Base-by-base conservation (phyloP, 2,888 invertebrate species). In the Eupeodes latifasciatus region DNA sequence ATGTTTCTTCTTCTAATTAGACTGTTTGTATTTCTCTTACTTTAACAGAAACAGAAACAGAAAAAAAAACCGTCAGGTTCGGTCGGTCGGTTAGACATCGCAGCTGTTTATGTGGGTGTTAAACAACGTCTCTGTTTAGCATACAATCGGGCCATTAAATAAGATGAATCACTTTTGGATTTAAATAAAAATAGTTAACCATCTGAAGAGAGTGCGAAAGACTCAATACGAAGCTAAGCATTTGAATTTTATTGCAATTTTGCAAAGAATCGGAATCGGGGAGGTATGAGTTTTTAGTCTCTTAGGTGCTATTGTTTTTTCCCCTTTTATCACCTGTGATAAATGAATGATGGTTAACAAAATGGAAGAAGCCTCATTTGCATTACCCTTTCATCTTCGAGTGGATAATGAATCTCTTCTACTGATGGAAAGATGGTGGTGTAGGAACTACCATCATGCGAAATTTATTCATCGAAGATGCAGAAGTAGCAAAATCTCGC, bases 81-180 rank as follows among this genome's bases (percentile, higher is more conserved):
- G n/a, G n/a, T n/a, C 74, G 74, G 55, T 82, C 51, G 78, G 85
- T 69, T 82, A 74, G 67, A 40, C 82, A 82, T 59, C n/a, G 49
- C 11, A 14, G 14, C 27, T 34, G 19, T 49, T 44, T 14, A 27
- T 71, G 47, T 78, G 47, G 64, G 71, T 75, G 53, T 40, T 61
- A 16, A 55, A 62, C 36, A 55, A 59, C 47, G 12, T 19, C 53
- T 27, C 89, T 90, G 80, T 81, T 90, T 90, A 90, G 85, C 90
- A 90, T 90, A 90, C 90, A 90, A 90, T 90, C 77, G 82, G 77
- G 53, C 90, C 89, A 90, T 90, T 90, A 90, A 89, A 89, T 77
- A 89, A 90, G 89, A 90, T 89, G 86, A 88, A 90, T 90, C 81
- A 85, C 90, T 88, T 89, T 90, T 89, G 89, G 90, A 90, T 90